Base-by-base conservation (phyloP, 2,113 vertebrate species). In the Petromus typicus region DNA sequence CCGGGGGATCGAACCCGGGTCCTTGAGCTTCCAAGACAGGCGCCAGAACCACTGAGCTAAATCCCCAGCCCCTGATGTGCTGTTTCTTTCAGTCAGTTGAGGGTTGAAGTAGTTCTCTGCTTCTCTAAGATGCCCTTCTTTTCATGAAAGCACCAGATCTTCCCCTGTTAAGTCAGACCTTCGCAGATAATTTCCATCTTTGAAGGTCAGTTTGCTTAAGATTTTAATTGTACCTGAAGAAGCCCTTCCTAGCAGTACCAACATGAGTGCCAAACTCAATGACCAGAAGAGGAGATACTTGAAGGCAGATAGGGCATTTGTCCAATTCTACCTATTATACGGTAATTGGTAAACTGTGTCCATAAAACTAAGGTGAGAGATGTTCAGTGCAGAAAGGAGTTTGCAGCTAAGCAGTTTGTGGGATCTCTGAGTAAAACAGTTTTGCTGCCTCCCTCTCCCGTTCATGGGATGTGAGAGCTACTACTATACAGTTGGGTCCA, bases 61-160 rank as follows among this genome's bases (percentile, higher is more conserved):
- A n/a, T n/a, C n/a, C n/a, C n/a, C n/a, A n/a, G n/a, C n/a, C n/a
- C n/a, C 9, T 25, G 18, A 17, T 0, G 0, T 27, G 12, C 6
- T 78, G 0, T 30, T 34, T 45, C 34, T 48, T 85, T 20, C 32
- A 76, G 30, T n/a, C 40, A 18, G 14, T 45, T 0, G 3, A 8
- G 6, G 30, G 0, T 20, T 2, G 2, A 4, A 32, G 3, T 18
- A 20, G 11, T 57, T 45, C 45, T 71, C 45, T 75, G 45, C 73
- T 63, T 51, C 64, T 57, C 20, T 14, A 13, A 32, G 17, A 1
- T 4, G 40, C 34, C 66, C 10, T 63, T 16, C 30, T 83, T 56
- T 67, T 0, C 17, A 2, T 0, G 0, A 23, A 18, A 11, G 4
- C n/a, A 7, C 34, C 7, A 45, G 3, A 30, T 18, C 16, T 1